A percentile compares a stretch with the other conserved stretches of the same genome.
phyloP scores from a whole-genome alignment of 37 sponge, comb jelly and placozoan species.

The Axinella damicornis region DNA sequence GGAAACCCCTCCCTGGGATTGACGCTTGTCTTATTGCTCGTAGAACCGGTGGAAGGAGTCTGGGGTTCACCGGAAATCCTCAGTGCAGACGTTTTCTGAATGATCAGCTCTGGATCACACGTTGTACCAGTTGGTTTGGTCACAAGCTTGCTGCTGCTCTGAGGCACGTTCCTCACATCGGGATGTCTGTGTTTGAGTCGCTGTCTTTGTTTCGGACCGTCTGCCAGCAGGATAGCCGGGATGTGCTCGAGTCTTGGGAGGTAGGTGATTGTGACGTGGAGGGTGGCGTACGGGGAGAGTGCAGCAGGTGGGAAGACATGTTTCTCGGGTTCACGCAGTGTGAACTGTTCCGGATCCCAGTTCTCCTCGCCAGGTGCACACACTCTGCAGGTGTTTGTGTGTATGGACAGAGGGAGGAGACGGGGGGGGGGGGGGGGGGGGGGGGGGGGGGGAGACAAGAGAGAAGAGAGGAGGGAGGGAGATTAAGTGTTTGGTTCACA shows the following conservation, averaged over 20 bases:
- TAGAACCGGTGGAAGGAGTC: too few relatives aligned
- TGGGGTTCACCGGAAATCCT: background rate
- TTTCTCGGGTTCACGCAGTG: constrained; percentile 8
- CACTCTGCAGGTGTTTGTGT: constrained; percentile 13
- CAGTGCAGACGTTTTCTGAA: background rate
- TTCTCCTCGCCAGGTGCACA: constrained; percentile 50
- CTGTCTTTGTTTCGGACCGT: background rate
- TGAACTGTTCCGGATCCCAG: constrained; percentile 40
- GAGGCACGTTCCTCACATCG: too few relatives aligned
- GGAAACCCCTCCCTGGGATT: constrained; percentile 9
- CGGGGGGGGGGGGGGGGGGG: too few relatives aligned
- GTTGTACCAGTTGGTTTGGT: too few relatives aligned
- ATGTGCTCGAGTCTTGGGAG: constrained; percentile 48
- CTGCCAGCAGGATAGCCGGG: constrained; percentile 8
- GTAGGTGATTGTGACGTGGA: constrained; percentile 33
- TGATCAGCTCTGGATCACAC: background rate
- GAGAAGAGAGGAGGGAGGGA: too few relatives aligned
- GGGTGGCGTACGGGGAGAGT: constrained; percentile 6
- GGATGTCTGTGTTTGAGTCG: too few relatives aligned
- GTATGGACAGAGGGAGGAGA: too few relatives aligned
- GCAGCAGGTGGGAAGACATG: constrained; percentile 50
- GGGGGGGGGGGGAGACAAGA: too few relatives aligned
- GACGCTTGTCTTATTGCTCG: too few relatives aligned
- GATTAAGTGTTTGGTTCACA: too few relatives aligned
- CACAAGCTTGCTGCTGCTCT: too few relatives aligned